These are phyloP conservation scores for Empidonax alnorum DNA, from an alignment of 2,113 vertebrate species.

Conservation along the genomic window DNA sequence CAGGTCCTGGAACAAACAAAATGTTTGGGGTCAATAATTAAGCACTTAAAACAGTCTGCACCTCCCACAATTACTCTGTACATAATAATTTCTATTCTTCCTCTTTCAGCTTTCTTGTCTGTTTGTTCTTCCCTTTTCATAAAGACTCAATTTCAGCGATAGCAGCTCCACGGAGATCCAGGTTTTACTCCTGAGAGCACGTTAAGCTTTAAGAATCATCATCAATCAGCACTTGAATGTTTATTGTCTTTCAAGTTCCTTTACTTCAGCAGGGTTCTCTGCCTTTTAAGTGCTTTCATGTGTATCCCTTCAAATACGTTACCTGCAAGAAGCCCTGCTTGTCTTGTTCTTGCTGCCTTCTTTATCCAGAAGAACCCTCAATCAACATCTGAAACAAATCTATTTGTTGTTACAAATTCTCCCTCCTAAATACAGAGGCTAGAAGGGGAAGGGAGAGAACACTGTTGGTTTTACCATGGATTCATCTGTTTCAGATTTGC, in stretches of 20 bases:
- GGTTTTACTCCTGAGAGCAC: background rate
- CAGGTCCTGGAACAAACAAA: background rate
- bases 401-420: conserved; percentile 38
- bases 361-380: conserved; percentile 49
- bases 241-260: conserved; percentile 10
- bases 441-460: background rate
- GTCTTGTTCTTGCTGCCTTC: conserved; percentile 3
- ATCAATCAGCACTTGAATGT: conserved; percentile 17
- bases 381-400: conserved; percentile 29
- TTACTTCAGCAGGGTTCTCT: conserved; percentile 12
- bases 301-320: conserved; percentile 1
- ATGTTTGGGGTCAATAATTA: background rate
- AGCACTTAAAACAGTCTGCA: background rate
- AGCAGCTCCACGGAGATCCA: background rate
- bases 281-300: conserved; percentile 49
- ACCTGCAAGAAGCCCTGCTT: conserved; percentile 4
- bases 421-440: background rate
- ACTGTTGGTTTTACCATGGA: background rate
- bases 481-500: conserved; percentile 29
- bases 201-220: conserved; percentile 6
- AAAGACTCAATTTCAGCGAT: background rate
- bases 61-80: background rate
- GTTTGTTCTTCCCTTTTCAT: background rate
- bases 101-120: background rate
- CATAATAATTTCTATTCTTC: background rate